Conservation (phyloP, 2,113 vertebrate genomes). For the Centropus bengalensis region DNA sequence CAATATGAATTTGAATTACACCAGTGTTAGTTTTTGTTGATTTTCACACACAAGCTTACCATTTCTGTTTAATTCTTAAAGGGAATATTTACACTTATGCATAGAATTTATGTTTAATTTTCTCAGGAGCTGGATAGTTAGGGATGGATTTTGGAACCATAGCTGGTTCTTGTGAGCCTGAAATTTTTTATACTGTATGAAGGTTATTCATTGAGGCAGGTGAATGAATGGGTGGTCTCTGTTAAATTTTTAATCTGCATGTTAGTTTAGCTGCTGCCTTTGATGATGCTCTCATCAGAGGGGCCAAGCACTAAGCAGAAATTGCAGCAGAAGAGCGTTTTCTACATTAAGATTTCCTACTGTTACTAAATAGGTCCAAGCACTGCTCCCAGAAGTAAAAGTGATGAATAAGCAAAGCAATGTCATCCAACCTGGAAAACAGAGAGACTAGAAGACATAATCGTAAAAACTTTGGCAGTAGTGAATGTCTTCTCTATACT, state of each 20-base stretch:
- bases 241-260: neutral
- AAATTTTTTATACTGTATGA: neutral
- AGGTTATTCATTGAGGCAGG: neutral
- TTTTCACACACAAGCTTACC: neutral
- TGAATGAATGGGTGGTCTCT: neutral
- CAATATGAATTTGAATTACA: neutral
- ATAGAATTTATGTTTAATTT: neutral
- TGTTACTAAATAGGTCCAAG: neutral
- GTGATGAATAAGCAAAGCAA: slow-evolving; percentile 25
- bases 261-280: neutral
- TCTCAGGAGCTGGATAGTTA: neutral
- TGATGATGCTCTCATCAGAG: neutral
- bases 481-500: neutral
- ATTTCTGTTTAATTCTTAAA: neutral
- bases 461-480: neutral
- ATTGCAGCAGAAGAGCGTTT: neutral
- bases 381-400: neutral
- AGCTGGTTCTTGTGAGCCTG: neutral
- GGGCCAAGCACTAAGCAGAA: neutral
- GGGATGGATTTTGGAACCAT: neutral
- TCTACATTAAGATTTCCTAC: neutral
- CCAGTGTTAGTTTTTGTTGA: neutral
- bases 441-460: slow-evolving; percentile 9
- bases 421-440: neutral
- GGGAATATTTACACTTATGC: neutral